Percentiles rank a stretch among this genome's conserved stretches.
These are phyloP conservation scores for Silurus meridionalis DNA, from an alignment of 2,113 vertebrate species.

Conservation along the genomic window DNA sequence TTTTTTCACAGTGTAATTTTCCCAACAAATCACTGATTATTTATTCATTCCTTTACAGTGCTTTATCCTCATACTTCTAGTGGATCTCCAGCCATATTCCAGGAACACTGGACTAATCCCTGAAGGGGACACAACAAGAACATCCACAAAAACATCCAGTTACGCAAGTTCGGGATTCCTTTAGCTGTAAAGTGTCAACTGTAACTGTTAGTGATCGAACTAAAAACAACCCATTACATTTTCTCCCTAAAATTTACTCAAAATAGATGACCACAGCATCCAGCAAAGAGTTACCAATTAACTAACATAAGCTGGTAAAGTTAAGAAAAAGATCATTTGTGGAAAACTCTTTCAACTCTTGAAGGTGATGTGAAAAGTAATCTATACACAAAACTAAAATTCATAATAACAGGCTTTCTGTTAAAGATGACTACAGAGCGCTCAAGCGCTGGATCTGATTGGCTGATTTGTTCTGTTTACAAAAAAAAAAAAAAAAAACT, in stretches of 20 bases:
- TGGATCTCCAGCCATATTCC: neutral
- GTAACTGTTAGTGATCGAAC: neutral
- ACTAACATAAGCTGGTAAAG: neutral
- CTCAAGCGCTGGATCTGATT: neutral
- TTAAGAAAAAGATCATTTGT: neutral
- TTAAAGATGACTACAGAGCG: neutral
- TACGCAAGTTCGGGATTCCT: neutral
- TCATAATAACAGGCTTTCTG: constrained; percentile 1
- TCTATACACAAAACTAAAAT: neutral
- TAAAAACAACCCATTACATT: neutral
- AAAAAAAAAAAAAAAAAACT: neutral
- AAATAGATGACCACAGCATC: neutral
- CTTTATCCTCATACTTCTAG: neutral
- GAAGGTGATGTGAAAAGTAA: neutral
- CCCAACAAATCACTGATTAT: neutral
- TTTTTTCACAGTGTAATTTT: neutral
- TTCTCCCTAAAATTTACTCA: neutral
- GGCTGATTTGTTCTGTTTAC: neutral
- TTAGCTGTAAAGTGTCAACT: neutral
- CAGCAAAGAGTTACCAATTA: neutral
- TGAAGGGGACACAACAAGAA: neutral
- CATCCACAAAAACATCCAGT: neutral
- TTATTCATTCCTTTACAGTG: neutral
- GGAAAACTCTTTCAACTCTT: neutral
- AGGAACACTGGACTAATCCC: neutral